Base-by-base conservation (phyloP, 1,140 invertebrate genomes). In the Anoplolepis gracilipes region DNA sequence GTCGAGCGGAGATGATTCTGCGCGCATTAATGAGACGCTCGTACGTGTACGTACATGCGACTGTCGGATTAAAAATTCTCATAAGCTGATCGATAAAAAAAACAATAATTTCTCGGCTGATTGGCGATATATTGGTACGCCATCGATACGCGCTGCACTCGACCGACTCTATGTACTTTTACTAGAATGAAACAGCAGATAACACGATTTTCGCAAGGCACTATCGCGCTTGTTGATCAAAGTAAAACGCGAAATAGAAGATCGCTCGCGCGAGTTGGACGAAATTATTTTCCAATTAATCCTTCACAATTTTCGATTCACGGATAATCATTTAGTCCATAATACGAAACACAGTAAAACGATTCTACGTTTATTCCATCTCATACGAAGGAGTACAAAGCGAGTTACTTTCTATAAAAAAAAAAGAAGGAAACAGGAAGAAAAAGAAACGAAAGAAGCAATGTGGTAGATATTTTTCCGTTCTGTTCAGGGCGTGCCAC, bases 181-280 rank as follows among this genome's bases (percentile, higher is more conserved):
- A 72, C 53, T 61, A 73, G 53, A 82, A 72, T 57, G 69, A 82
- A 82, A 72, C 67, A 69, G 67, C 53, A 46, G n/a, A 36, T 73
- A 82, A 82, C 67, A 33, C 67, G 46, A 82, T 82, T 82, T 79
- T 72, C 39, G 36, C 78, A 73, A 82, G 53, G 53, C 42, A 82
- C 78, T 81, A 81, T 81, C 78, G 53, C 53, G 53, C 78, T 73
- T 67, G 67, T 82, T 82, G 78, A 82, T 82, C 78, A 82, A 82
- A 82, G 78, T 73, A 39, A 73, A 61, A 72, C 28, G 49, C 78
- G 78, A 82, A 72, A 82, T 82, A 36, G 67, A 82, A 82, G 67
- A 82, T n/a, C 77, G 30, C 22, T 49, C 46, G 28, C 39, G 30
- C 42, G 13, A 46, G 36, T 30, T 53, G 11, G 64, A 73, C 57